These are phyloP conservation scores for Coryphaenoides rupestris DNA, from an alignment of 2,113 vertebrate species.

Conservation along the genomic window DNA sequence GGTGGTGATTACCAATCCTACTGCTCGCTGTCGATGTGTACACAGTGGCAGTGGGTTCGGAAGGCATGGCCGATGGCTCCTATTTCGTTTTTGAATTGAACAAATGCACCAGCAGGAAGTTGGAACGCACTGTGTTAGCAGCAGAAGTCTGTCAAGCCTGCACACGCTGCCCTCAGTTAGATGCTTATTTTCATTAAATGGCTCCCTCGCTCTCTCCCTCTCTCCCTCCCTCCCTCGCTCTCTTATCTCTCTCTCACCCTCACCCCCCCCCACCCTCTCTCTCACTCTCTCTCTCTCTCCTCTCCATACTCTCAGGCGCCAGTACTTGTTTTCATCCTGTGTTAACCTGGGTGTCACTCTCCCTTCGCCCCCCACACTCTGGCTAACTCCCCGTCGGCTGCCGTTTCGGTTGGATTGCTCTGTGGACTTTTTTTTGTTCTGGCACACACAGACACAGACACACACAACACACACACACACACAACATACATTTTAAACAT, in stretches of 20 bases:
- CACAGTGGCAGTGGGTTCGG: constrained; percentile 58
- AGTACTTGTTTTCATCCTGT: neutral
- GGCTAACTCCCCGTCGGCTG: too few species aligned
- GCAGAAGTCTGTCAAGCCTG: constrained; percentile 70
- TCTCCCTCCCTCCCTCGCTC: too few species aligned
- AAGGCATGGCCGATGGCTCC: constrained; percentile 44
- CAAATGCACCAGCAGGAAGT: constrained; percentile 58
- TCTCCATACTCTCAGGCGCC: too few species aligned
- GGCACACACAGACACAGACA: constrained; percentile 9
- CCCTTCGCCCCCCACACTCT: neutral
- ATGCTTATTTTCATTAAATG: constrained; percentile 68
- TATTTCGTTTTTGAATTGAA: constrained; percentile 68
- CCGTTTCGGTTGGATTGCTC: neutral
- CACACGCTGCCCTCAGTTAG: constrained; percentile 69
- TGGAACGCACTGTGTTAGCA: constrained; percentile 71
- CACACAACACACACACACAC: too few species aligned
- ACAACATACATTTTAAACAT: too few species aligned
- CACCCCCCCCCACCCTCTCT: too few species aligned
- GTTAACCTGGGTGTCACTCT: constrained; percentile 47
- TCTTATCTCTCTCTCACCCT: too few species aligned
- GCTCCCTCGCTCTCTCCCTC: constrained; percentile 33
- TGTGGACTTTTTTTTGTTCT: constrained; percentile 22
- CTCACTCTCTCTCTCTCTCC: too few species aligned
- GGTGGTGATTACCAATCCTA: constrained; percentile 44
- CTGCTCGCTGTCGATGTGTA: constrained; percentile 7